Base-by-base conservation (phyloP, 2,888 invertebrate genomes). In the Entomobrya multifasciata region DNA sequence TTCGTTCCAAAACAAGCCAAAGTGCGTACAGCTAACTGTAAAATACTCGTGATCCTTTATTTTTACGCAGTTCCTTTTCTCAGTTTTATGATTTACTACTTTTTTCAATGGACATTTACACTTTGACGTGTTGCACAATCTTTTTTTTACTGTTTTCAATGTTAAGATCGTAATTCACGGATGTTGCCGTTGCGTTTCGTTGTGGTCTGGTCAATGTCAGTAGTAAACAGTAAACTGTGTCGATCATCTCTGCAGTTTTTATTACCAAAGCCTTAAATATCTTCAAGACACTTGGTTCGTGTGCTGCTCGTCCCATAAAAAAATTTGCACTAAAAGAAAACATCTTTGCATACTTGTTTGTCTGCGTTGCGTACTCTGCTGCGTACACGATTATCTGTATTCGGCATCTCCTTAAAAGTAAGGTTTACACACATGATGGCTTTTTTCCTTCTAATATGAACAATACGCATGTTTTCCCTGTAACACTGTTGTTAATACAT, bases 211-310 rank as follows among this genome's bases (percentile, higher is more conserved):
- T 62, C 62, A 62, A 15, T 27, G 5, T 17, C 55, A 13, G 47
- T n/a, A 47, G 25, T n/a, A 57, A 62, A 62, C n/a, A n/a, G n/a
- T n/a, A n/a, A n/a, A 62, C 62, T 62, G 62, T 62, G 62, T 62
- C 62, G 62, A 62, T 27, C 62, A 62, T n/a, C n/a, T n/a, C n/a
- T n/a, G 62, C 25, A 27, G 62, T 13, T 27, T 30, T 62, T 62
- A 27, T 22, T 5, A 13, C 55, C 5, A 62, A 2, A 62, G 62
- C 62, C 2, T 62, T 30, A 1, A 27, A 27, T 27, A 25, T 22
- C 27, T 47, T 15, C 11, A 10, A 44, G 44, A 10, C 11, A 47
- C 10, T 15, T 47, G 47, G n/a, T 47, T 13, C 62, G 62, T 27
- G 3, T 62, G 25, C 27, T 27, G 25, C 1, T 11, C 25, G 8